Percentiles rank a stretch among this genome's conserved stretches.
phyloP scores from a whole-genome alignment of 2,113 vertebrate species.

The Solea solea region DNA sequence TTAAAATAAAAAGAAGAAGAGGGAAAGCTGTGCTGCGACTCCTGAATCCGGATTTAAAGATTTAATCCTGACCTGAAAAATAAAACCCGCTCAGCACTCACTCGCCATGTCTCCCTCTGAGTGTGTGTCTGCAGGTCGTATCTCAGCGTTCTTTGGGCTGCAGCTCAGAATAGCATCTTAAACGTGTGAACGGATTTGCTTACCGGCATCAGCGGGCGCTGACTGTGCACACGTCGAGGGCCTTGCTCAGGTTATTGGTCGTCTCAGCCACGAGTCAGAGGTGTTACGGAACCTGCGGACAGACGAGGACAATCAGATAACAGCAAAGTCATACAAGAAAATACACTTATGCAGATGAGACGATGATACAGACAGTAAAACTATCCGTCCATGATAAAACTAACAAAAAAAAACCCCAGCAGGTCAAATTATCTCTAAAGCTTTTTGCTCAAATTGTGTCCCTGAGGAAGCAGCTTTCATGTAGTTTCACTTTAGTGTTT shows the following conservation, averaged over 20 bases:
- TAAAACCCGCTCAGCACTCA: not conserved
- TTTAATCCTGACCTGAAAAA: not conserved
- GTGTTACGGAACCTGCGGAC: constrained; percentile 30
- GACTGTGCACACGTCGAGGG: constrained; percentile 21
- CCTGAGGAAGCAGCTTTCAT: not conserved
- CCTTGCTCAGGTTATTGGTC: constrained; percentile 11
- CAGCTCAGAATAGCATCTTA: constrained; percentile 52
- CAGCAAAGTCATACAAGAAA: constrained; percentile 36
- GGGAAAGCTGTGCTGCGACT: constrained; percentile 7
- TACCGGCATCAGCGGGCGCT: constrained; percentile 7
- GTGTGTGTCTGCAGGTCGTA: not conserved
- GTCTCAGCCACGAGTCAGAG: constrained; percentile 22
- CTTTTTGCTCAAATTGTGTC: constrained; percentile 8
- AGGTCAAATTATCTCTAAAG: constrained; percentile 15
- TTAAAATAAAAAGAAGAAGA: not conserved
- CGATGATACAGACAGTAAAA: not conserved
- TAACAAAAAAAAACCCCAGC: no score
- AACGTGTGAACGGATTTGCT: constrained; percentile 58
- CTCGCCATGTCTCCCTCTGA: not conserved
- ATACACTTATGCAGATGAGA: constrained; percentile 33
- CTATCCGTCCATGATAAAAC: no score
- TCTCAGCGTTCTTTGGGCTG: not conserved
- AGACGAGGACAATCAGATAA: constrained; percentile 37
- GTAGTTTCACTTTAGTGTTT: constrained; percentile 18
- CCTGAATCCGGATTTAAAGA: constrained; percentile 14